A percentile compares a stretch with the other conserved stretches of the same genome.
These are phyloP conservation scores for Cremastinae sp. DNA, from an alignment of 2,888 invertebrate species.

Conservation along the genomic window DNA sequence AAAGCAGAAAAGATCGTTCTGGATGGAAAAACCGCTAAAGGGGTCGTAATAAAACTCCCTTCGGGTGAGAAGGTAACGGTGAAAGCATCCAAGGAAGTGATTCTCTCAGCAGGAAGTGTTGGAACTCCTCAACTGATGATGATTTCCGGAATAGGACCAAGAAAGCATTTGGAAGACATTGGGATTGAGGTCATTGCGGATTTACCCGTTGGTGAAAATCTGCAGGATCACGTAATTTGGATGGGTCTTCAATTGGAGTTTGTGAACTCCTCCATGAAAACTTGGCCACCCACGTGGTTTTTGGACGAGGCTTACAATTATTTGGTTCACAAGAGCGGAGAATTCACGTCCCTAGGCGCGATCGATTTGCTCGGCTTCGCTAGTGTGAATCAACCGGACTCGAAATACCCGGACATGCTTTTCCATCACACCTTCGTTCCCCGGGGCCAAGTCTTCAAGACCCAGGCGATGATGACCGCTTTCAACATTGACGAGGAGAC, in stretches of 20 bases:
- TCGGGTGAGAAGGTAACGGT: constrained; percentile 69
- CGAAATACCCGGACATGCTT: constrained; percentile 84
- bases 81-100: constrained; percentile 83
- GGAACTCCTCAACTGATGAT: constrained; percentile 86
- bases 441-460: constrained; percentile 68
- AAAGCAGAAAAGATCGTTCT: constrained; percentile 82
- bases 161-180: constrained; percentile 80
- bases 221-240: constrained; percentile 82
- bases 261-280: constrained; percentile 59
- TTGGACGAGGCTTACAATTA: constrained; percentile 76
- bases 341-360: constrained; percentile 79
- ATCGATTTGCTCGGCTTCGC: constrained; percentile 82
- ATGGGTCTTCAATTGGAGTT: constrained; percentile 63
- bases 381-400: constrained; percentile 80
- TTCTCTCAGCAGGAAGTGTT: constrained; percentile 85
- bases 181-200: constrained; percentile 80
- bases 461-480: constrained; percentile 25
- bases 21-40: constrained; percentile 79
- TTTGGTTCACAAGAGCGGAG: constrained; percentile 80
- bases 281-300: constrained; percentile 16
- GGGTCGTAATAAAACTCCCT: constrained; percentile 79
- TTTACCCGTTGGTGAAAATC: constrained; percentile 82
- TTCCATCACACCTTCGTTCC: constrained; percentile 80
- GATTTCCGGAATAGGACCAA: constrained; percentile 85
- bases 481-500: constrained; percentile 65